Evolutionary conservation across 2,113 vertebrate species (phyloP).

Genomic region (Ivindomyrus marchei): DNA sequence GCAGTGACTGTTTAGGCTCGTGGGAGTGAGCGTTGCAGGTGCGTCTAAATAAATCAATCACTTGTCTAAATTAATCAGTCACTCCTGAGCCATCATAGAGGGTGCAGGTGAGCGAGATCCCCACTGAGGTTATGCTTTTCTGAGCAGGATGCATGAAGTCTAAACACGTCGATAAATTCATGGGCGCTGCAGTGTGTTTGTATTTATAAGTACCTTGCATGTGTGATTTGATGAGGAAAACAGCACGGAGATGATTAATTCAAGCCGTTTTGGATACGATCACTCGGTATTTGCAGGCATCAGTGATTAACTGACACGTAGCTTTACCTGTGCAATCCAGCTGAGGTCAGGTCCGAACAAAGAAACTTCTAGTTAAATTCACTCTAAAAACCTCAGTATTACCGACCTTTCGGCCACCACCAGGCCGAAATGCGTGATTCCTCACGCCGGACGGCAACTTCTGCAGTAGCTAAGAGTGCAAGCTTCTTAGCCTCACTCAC

Average conservation of each 20-base stretch:
- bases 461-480: neutral
- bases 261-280: neutral
- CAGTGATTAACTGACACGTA: neutral
- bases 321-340: neutral
- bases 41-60: slow-evolving; percentile 10
- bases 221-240: neutral
- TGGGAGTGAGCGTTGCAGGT: no score
- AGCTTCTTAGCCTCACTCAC: slow-evolving; percentile 45
- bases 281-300: neutral
- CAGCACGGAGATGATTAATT: neutral
- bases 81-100: neutral
- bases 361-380: neutral
- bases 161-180: neutral
- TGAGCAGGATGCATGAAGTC: neutral
- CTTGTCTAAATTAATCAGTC: neutral
- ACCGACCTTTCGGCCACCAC: neutral
- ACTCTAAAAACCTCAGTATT: neutral
- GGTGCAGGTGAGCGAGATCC: neutral
- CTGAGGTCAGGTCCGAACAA: neutral
- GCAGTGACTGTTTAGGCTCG: neutral
- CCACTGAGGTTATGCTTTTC: neutral
- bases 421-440: neutral
- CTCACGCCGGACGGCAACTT: neutral
- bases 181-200: neutral
- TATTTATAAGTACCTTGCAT: neutral